A percentile compares a stretch with the other conserved stretches of the same genome.
Conservation (phyloP, 1,140 invertebrate genomes). For the Orchestia grillus region DNA sequence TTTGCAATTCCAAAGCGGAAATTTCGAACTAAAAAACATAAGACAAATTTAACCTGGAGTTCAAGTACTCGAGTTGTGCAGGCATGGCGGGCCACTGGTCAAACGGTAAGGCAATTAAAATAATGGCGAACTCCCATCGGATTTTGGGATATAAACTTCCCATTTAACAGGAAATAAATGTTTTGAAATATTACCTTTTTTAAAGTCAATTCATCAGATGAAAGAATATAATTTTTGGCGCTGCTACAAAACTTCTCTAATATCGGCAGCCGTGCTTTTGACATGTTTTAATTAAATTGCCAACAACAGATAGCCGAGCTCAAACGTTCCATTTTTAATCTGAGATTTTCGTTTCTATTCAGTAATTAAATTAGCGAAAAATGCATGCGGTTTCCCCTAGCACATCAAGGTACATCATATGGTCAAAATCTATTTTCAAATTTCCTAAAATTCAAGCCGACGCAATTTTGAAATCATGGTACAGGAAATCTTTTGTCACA, state of each 20-base stretch:
- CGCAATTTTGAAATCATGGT: too few species aligned
- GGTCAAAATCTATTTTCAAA: neutral
- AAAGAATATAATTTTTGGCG: neutral
- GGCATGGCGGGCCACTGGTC: neutral
- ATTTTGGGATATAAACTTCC: neutral
- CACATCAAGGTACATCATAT: neutral
- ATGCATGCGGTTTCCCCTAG: neutral
- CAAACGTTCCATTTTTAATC: neutral
- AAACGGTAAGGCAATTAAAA: neutral
- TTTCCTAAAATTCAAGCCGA: neutral
- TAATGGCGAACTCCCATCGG: neutral
- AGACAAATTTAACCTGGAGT: neutral
- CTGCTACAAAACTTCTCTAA: neutral
- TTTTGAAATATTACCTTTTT: neutral
- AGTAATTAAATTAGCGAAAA: neutral
- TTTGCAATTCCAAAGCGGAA: too few species aligned
- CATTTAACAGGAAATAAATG: neutral
- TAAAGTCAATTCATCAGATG: neutral
- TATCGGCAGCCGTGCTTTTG: neutral
- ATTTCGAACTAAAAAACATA: neutral
- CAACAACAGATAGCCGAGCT: constrained; percentile 22
- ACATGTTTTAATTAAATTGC: constrained; percentile 43
- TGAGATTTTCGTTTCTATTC: neutral
- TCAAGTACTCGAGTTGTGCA: neutral
- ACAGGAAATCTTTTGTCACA: too few species aligned